phyloP scores from a whole-genome alignment of 2,113 vertebrate species.

The Microtus montanus region DNA sequence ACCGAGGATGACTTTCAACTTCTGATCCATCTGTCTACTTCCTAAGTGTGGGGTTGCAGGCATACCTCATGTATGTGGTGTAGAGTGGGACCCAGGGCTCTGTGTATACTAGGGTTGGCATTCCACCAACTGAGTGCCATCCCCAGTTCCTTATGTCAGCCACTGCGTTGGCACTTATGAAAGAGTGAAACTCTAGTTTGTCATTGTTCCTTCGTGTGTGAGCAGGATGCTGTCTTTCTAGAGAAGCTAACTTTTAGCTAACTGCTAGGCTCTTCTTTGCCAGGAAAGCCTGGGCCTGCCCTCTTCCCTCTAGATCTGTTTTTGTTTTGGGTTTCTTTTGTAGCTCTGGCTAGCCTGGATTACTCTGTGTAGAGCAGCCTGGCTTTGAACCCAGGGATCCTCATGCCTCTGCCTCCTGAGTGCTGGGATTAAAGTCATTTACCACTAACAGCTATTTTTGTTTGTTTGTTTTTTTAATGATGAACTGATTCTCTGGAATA shows the following conservation, averaged over 20 bases:
- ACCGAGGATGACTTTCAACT: neutral
- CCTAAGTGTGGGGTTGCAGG: neutral
- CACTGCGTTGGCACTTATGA: neutral
- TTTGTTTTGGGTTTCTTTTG: neutral
- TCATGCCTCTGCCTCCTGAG: neutral
- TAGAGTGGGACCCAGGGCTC: neutral
- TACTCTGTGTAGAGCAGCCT: neutral
- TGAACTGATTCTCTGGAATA: neutral
- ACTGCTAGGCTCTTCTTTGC: neutral
- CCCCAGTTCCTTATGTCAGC: neutral
- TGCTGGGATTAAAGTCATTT: neutral
- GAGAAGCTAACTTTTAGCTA: neutral
- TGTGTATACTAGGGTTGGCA: too few species aligned
- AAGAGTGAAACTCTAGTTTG: neutral
- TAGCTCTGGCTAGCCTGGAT: too few species aligned
- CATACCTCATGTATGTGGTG: neutral
- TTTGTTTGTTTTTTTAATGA: neutral
- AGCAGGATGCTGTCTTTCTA: neutral
- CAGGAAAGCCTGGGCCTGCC: conserved; percentile 7
- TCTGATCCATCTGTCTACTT: neutral
- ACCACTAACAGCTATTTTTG: neutral
- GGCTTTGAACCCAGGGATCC: neutral
- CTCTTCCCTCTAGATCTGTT: neutral
- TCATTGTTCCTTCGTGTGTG: neutral
- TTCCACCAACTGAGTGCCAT: neutral